These are phyloP conservation scores for Rhynchomys soricoides DNA, from an alignment of 2,113 vertebrate species.

Conservation along the genomic window DNA sequence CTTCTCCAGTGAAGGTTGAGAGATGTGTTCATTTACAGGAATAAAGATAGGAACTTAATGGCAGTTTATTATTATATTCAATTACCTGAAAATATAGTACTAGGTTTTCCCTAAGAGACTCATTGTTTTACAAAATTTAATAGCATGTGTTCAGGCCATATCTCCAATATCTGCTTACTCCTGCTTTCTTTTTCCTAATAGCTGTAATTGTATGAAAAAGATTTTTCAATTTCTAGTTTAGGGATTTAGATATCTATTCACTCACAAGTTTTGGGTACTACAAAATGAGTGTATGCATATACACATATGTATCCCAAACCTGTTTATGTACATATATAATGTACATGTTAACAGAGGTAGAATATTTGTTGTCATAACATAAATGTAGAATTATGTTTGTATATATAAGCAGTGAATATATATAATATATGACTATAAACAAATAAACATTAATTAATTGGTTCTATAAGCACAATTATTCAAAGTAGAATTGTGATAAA, in stretches of 20 bases:
- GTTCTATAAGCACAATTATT: background rate
- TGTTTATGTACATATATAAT: background rate
- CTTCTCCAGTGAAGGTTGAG: background rate
- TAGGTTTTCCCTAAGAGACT: background rate
- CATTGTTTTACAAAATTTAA: background rate
- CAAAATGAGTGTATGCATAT: background rate
- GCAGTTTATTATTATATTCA: background rate
- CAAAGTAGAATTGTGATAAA: background rate
- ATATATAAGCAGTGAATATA: no score
- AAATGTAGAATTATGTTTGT: slow-evolving; percentile 14
- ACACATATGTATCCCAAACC: background rate
- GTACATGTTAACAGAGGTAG: background rate
- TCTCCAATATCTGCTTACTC: background rate
- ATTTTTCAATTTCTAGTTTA: background rate
- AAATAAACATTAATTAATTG: background rate
- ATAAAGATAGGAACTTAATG: background rate
- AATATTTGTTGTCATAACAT: background rate
- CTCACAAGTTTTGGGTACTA: background rate
- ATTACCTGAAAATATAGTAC: background rate
- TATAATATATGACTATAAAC: background rate
- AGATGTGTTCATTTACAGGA: background rate
- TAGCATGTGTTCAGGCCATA: background rate
- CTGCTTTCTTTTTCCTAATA: slow-evolving; percentile 32
- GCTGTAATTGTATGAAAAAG: background rate
- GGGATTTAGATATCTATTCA: background rate